A percentile compares a stretch with the other conserved stretches of the same genome.
These are phyloP conservation scores for Entelurus aequoreus DNA, from an alignment of 2,113 vertebrate genomes.

Conservation along the genomic window DNA sequence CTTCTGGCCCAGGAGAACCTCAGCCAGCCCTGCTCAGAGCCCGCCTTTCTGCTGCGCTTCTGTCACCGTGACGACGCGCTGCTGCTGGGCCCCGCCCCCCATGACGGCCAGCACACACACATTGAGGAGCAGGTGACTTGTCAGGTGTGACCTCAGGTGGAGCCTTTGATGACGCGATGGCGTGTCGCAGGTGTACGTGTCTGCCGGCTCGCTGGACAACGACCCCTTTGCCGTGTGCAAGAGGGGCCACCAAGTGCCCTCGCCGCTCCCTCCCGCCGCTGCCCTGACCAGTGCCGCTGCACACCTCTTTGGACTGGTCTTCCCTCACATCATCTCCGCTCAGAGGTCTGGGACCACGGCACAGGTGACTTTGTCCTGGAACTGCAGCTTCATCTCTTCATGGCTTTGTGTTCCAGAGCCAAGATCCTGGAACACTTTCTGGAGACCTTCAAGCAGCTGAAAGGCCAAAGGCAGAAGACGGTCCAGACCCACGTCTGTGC, in stretches of 20 bases:
- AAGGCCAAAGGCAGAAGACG: constrained; percentile 81
- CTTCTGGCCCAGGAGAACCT: constrained; percentile 78
- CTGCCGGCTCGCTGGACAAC: constrained; percentile 82
- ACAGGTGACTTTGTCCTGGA: too few species aligned
- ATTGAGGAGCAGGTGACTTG: constrained; percentile 86
- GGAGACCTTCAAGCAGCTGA: constrained; percentile 80
- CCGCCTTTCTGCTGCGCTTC: constrained; percentile 78
- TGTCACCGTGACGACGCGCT: constrained; percentile 81
- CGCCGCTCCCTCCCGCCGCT: constrained; percentile 74
- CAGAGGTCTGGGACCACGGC: constrained; percentile 71
- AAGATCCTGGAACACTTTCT: constrained; percentile 83
- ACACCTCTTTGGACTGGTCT: constrained; percentile 81
- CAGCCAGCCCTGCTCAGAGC: constrained; percentile 66
- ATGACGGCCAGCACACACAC: constrained; percentile 78
- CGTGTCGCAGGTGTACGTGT: constrained; percentile 72
- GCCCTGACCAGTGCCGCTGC: constrained; percentile 75
- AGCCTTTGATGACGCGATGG: constrained; percentile 43
- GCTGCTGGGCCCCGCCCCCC: constrained; percentile 75
- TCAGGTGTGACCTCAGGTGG: background rate
- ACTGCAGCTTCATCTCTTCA: background rate
- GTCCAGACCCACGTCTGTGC: constrained; percentile 80
- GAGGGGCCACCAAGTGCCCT: constrained; percentile 67
- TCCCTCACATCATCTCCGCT: constrained; percentile 76
- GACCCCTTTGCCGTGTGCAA: constrained; percentile 82
- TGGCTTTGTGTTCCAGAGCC: constrained; percentile 62